These are phyloP conservation scores for Lagopus leucura DNA, from an alignment of 2,113 vertebrate species.

Conservation along the genomic window DNA sequence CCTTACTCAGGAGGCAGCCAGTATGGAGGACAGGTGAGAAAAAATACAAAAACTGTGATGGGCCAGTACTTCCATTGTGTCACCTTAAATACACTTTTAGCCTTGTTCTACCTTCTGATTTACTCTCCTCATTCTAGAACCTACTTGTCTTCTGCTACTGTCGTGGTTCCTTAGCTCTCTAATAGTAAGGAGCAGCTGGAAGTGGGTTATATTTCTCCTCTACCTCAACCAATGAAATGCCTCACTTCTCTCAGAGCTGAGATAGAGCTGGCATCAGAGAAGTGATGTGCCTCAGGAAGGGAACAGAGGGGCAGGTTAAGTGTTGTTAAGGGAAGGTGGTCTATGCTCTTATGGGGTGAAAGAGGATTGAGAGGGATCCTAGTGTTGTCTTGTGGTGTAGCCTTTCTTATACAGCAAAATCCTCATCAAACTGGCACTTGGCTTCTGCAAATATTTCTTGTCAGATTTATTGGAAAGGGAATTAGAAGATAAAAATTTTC, in stretches of 20 bases:
- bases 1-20: slow-evolving; percentile 43
- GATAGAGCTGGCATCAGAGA: neutral
- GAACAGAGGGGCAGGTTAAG: neutral
- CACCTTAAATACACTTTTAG: neutral
- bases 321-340: neutral
- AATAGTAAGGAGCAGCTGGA: neutral
- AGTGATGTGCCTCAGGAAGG: neutral
- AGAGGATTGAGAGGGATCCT: neutral
- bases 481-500: neutral
- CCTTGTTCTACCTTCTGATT: neutral
- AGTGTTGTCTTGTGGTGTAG: neutral
- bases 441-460: neutral
- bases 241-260: neutral
- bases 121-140: neutral
- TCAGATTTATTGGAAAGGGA: neutral
- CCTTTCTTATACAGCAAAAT: neutral
- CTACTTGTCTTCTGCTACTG: neutral
- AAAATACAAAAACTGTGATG: neutral
- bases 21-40: slow-evolving; percentile 60
- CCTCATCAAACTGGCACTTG: neutral
- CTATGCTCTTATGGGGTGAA: neutral
- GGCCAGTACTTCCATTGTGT: neutral
- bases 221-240: neutral
- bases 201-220: neutral
- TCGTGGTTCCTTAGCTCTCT: neutral